Base-by-base conservation (phyloP, 2,888 invertebrate species). In the Nasonia oneida region DNA sequence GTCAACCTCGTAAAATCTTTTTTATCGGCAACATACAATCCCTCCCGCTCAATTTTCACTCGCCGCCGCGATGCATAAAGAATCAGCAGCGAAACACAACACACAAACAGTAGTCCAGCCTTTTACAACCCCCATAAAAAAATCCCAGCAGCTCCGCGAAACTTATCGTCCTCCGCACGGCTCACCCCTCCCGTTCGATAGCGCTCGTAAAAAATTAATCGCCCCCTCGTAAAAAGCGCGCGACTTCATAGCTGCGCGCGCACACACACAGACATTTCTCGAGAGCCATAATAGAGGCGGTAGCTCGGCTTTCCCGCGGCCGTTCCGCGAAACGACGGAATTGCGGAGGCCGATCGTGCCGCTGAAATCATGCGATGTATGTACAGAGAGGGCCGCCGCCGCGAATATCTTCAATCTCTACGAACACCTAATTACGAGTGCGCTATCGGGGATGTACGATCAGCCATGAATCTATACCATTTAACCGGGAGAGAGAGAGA, bases 381-480 rank as follows among this genome's bases (percentile, higher is more conserved):
- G 33, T 18, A 29, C n/a, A 67, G 71, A 10, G 18, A 10, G 14
- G 33, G 61, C 15, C n/a, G 61, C 50, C 18, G 73, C 74, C 23
- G 79, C 64, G 80, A 84, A 75, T 85, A 85, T 83, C 84, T 83
- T 83, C 81, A 79, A 87, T 87, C 87, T 87, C 81, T 14, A 6
- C 85, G 85, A 85, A 87, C 85, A 87, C 83, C 87, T 85, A 87
- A 87, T 87, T 87, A 83, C 83, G 83, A 80, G 83, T 85, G 53
- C 80, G 81, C 84, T 86, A 86, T 86, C 86, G 82, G 50, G 84
- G 86, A 84, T 78, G 81, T 61, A 79, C 86, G 81, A 84, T 84
- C 86, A 39, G 78, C 84, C 84, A 79, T 84, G 84, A 86, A 86
- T 86, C 86, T 78, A 84, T 83, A 83, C 83, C 76, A 18, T 83